A percentile compares a stretch with the other conserved stretches of the same genome.
These are phyloP conservation scores for Melanogrammus aeglefinus DNA, from an alignment of 2,797 vertebrate genomes.

Conservation along the genomic window DNA sequence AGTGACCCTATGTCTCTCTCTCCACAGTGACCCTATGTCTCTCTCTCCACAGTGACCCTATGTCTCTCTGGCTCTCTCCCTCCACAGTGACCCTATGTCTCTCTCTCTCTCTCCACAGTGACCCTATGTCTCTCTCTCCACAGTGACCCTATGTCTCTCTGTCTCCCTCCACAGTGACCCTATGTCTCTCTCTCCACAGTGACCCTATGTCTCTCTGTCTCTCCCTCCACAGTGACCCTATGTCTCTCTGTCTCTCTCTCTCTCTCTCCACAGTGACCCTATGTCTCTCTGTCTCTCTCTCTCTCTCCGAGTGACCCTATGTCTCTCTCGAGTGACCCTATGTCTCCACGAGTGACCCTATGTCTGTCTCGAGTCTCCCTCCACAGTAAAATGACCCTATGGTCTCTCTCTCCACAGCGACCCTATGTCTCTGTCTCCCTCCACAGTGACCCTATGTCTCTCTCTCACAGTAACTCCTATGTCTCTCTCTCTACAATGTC, in stretches of 20 bases:
- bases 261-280: too few relatives aligned
- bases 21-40: not conserved
- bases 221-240: not conserved
- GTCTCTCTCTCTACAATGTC: too few relatives aligned
- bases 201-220: not conserved
- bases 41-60: too few relatives aligned
- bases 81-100: not conserved
- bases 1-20: too few relatives aligned
- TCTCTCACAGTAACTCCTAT: not conserved
- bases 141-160: not conserved
- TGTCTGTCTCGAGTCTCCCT: not conserved
- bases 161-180: not conserved
- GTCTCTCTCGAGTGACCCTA: conserved; percentile 44
- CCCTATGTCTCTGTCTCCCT: too few relatives aligned
- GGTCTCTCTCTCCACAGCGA: too few relatives aligned
- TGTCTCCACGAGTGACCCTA: conserved; percentile 27
- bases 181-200: not conserved
- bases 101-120: not conserved
- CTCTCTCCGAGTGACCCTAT: not conserved
- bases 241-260: too few relatives aligned
- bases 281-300: too few relatives aligned
- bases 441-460: too few relatives aligned
- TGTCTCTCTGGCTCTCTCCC: not conserved
- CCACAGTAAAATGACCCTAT: too few relatives aligned
- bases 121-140: not conserved